Base-by-base conservation (phyloP, 2,113 vertebrate genomes). In the Solea solea region DNA sequence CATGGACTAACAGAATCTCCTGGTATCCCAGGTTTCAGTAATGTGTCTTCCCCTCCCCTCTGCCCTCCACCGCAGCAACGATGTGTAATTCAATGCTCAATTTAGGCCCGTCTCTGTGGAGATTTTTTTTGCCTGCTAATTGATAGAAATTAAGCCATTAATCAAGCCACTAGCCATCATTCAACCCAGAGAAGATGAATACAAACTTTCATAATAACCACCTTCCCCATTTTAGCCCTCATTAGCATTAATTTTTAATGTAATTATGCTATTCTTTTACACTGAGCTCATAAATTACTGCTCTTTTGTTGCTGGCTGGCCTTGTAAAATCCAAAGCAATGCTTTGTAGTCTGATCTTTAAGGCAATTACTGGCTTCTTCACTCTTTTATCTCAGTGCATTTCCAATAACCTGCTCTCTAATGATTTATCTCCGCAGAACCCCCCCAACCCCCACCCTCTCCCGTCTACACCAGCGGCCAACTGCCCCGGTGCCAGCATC, bases 231-330 rank as follows among this genome's bases (percentile, higher is more conserved):
- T 98, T 97, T 96, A 97, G 96, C 95, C 96, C 97, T 99, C 98
- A 98, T 98, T 99, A 99, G 96, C 97, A 99, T 99, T 97, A 96
- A 98, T 98, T 99, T 98, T 98, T 99, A 98, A 99, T 99, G 97
- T 95, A 98, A 99, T 99, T 99, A 99, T 98, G 98, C 97, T 97
- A 98, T 98, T 99, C 96, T 99, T 98, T 99, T 99, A 98, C 97
- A 95, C 96, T 95, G 96, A 97, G 96, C 97, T 98, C 97, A 99
- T 99, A 98, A 98, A 99, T 99, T 98, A 97, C 96, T 86, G 95
- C 95, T 96, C 96, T 97, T 98, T 97, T 98, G 97, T 98, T 98
- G 96, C 96, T 92, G 92, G 90, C 94, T 96, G 96, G 96, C 96
- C 97, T 98, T 98, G 97, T 98, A 97, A 98, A 98, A 98, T 93